Conservation (phyloP, 1,140 invertebrate genomes). For the Zaprionus capensis region DNA sequence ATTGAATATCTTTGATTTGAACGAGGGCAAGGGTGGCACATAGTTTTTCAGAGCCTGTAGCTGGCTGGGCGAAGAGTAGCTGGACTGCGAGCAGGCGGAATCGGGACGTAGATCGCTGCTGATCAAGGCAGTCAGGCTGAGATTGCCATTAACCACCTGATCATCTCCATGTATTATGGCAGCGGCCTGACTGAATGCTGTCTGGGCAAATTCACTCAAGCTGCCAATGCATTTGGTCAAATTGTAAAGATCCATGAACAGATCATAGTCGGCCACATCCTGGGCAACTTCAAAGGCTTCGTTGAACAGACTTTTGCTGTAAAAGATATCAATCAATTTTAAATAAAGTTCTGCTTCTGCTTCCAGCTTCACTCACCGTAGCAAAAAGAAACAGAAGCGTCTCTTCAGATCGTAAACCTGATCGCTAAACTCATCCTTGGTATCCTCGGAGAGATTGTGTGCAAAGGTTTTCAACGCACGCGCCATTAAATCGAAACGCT, state of each 20-base stretch:
- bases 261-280: constrained; percentile 92
- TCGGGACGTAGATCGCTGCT: constrained; percentile 84
- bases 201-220: constrained; percentile 88
- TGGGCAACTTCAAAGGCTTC: constrained; percentile 94
- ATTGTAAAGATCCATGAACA: constrained; percentile 94
- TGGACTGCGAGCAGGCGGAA: constrained; percentile 84
- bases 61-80: constrained; percentile 85
- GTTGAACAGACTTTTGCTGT: constrained; percentile 91
- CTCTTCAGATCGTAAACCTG: constrained; percentile 90
- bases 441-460: constrained; percentile 87
- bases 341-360: background rate
- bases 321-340: background rate
- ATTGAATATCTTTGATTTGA: constrained; percentile 79
- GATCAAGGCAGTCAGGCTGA: constrained; percentile 84
- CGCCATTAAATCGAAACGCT: constrained; percentile 89
- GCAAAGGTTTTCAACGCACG: constrained; percentile 89
- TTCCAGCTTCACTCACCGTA: constrained; percentile 85
- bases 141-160: constrained; percentile 85
- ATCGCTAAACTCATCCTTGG: constrained; percentile 89
- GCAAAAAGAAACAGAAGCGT: constrained; percentile 91
- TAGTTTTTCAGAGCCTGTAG: constrained; percentile 82
- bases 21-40: constrained; percentile 80
- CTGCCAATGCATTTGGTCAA: constrained; percentile 89
- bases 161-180: constrained; percentile 85
- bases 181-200: constrained; percentile 90